phyloP scores from a whole-genome alignment of 2,888 invertebrate genomes.

The Embidobia sp. region DNA sequence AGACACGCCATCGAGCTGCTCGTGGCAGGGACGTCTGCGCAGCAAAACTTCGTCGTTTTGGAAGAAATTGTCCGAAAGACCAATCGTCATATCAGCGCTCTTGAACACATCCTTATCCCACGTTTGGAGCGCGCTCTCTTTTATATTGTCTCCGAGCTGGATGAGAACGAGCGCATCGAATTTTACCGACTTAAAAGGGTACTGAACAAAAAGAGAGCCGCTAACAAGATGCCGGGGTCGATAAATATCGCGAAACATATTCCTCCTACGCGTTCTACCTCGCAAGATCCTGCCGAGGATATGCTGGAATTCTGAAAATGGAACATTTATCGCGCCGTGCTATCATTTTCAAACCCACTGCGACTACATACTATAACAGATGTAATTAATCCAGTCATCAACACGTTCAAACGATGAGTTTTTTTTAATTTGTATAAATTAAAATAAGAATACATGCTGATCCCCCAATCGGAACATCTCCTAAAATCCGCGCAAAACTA shows the following conservation, averaged over 20 bases:
- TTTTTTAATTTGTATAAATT: no score
- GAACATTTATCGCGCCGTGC: conserved; percentile 14
- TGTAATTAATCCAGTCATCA: no score
- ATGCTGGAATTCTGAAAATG: conserved; percentile 77
- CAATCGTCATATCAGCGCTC: conserved; percentile 99
- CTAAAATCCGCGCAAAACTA: no score
- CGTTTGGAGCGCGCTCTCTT: conserved; percentile 84
- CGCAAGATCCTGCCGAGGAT: conserved; percentile 82
- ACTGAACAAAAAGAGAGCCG: conserved; percentile 82
- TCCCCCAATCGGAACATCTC: no score
- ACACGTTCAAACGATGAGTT: no score
- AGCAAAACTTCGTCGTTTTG: conserved; percentile 98
- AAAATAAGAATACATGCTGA: no score
- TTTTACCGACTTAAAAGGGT: conserved; percentile 81
- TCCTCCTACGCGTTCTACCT: conserved; percentile 9
- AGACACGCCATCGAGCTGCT: conserved; percentile 96
- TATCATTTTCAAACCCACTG: no score
- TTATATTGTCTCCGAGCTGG: conserved; percentile 85
- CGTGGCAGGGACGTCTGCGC: conserved; percentile 97
- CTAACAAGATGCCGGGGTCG: conserved; percentile 8
- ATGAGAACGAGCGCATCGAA: conserved; percentile 86
- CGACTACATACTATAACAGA: no score
- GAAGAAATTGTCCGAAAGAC: conserved; percentile 99
- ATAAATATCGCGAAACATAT: conserved; percentile 14
- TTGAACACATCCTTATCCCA: conserved; percentile 99